A percentile compares a stretch with the other conserved stretches of the same genome.
These are phyloP conservation scores for Enteromius viviparus DNA, from an alignment of 2,797 vertebrate genomes.

Conservation along the genomic window DNA sequence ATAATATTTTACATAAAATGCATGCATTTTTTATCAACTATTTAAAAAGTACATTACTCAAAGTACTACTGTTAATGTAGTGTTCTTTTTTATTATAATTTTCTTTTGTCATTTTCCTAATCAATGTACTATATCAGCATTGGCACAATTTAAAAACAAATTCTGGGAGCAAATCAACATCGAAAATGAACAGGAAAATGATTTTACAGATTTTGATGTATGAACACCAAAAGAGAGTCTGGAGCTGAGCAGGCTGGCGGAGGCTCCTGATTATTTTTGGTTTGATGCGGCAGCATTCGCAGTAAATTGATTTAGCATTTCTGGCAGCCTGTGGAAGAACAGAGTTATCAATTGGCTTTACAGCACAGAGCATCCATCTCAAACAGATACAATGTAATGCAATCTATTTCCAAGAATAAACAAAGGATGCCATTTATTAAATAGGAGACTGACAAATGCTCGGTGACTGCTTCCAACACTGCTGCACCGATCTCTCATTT, in stretches of 20 bases:
- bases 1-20: neutral
- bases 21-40: neutral
- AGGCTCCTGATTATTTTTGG: conserved; percentile 46
- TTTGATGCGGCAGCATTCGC: conserved; percentile 29
- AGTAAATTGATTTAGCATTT: conserved; percentile 50
- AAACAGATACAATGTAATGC: conserved; percentile 33
- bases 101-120: conserved; percentile 11
- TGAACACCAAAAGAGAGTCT: conserved; percentile 20
- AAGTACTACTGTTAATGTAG: neutral
- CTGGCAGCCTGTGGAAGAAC: conserved; percentile 36
- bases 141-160: conserved; percentile 43
- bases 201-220: conserved; percentile 43
- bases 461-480: conserved; percentile 30
- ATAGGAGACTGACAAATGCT: conserved; percentile 40
- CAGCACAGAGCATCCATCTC: conserved; percentile 31
- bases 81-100: neutral
- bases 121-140: conserved; percentile 38
- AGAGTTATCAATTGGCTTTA: conserved; percentile 51
- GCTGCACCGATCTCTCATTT: conserved; percentile 24
- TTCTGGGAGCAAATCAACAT: conserved; percentile 33
- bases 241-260: conserved; percentile 10
- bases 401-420: conserved; percentile 49
- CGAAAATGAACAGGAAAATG: conserved; percentile 31
- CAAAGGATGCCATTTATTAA: conserved; percentile 44
- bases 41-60: neutral